Evolutionary conservation across 2,797 vertebrate species (phyloP), one percentile per base, ranked within the genome.

Genomic region (Helostoma temminkii): DNA sequence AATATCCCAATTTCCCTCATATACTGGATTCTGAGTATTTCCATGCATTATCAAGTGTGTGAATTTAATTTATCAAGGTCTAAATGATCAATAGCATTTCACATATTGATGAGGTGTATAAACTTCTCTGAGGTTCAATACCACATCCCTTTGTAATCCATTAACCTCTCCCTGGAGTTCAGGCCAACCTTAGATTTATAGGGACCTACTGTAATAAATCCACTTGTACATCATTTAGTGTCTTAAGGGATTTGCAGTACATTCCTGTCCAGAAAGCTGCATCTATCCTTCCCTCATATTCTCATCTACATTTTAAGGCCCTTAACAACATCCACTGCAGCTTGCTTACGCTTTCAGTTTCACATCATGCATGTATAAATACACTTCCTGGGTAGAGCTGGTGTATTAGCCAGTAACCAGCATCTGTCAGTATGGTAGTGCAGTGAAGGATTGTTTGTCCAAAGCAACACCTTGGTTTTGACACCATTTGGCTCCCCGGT

Each of bases 121-220:
- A 94, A 95, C 94, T 94, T 94, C 93, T 91, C 82, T 9, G 79
- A 90, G 92, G 92, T 91, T 95, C 94, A 74, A 95, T 95, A 93
- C 89, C 86, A 89, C 93, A 94, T 94, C 93, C 93, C 93, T 94
- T 95, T 94, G 93, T 95, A 94, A 95, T 95, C 94, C 94, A 95
- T 95, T 94, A 94, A 94, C 94, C 93, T 95, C 93, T 94, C 94
- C 93, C 93, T 85, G 89, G 94, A 95, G 94, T 94, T 94, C 92
- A 94, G 89, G 85, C 92, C 92, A 90, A 89, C 91, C 93, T 91
- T 91, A 94, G 93, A 95, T 95, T 95, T 95, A 95, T 95, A 92
- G 89, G 76, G 88, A 90, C 89, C 90, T 87, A 79, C 91, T 89
- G 91, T 95, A 93, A 94, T 95, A 94, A 95, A 95, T 95, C 92